Evolutionary conservation across 2,113 vertebrate species (phyloP), one percentile per base, ranked within the genome.

Genomic region (Seriola aureovittata): DNA sequence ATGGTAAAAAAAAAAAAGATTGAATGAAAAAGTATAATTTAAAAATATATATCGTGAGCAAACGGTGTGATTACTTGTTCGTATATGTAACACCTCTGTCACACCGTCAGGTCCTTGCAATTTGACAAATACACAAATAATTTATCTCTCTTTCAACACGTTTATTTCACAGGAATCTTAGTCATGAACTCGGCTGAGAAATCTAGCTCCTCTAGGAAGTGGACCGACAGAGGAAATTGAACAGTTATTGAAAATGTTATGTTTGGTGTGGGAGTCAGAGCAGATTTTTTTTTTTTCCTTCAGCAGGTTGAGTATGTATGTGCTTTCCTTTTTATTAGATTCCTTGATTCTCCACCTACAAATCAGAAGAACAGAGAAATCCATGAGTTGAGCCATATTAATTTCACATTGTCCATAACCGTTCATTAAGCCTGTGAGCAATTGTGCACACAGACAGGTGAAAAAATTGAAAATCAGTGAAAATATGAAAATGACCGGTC

Each of bases 191-290:
- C 64, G 21, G 54, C 80, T 79, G 54, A 23, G 66, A 77, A 29
- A 76, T 69, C 36, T 25, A 55, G 19, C 19, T 19, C 25, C 14
- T 19, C 46, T 62, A 85, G 89, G 71, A 64, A 23, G 14, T 8
- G 16, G 10, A 62, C 82, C 87, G 23, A 23, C 25, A 69, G 44
- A 42, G 57, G 72, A 85, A 89, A 83, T 72, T 74, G 69, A 77
- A 68, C 58, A 50, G 17, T 77, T 74, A 80, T 78, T 80, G 62
- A 80, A 75, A 25, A 68, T 84, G 44, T 58, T 46, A 34, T 58
- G 40, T 57, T 71, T 16, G 21, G 2, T 64, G 81, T 79, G 42
- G 44, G 66, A 66, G 42, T 68, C 34, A 2, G 9, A 64, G 59
- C 32, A 25, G 50, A 79, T 60, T 71, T 74, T 46, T 46, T 4